Conservation (phyloP, 1,140 invertebrate genomes). For the Campoletis sonorensis region DNA sequence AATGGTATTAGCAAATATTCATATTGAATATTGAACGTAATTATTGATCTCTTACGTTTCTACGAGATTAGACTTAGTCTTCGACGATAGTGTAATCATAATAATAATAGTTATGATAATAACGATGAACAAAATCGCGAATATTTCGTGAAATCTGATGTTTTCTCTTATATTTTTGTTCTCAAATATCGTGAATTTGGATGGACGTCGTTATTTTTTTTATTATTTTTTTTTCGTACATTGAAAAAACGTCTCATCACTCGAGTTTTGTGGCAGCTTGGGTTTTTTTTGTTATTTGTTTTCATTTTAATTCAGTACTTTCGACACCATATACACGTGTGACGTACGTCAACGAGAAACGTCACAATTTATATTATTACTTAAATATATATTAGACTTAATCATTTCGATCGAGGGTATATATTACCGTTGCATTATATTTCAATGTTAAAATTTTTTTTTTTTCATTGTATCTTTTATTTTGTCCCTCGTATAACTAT, state of each 20-base stretch:
- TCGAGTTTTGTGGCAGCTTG: constrained; percentile 3
- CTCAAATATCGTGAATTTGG: neutral
- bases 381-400: neutral
- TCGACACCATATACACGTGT: constrained; percentile 50
- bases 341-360: neutral
- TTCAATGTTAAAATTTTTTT: neutral
- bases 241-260: neutral
- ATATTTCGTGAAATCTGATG: neutral
- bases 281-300: neutral
- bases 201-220: neutral
- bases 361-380: neutral
- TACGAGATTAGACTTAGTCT: constrained; percentile 3
- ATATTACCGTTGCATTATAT: neutral
- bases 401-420: neutral
- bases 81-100: neutral
- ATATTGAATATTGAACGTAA: constrained; percentile 8
- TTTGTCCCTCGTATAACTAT: neutral
- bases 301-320: constrained; percentile 54
- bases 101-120: neutral
- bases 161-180: neutral
- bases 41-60: constrained; percentile 4
- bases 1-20: constrained; percentile 11
- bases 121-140: neutral
- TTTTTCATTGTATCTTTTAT: neutral
- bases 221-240: neutral